Percentiles rank a stretch among this genome's conserved stretches.
Conservation (phyloP, 2,797 vertebrate species). For the Discoglossus pictus region DNA sequence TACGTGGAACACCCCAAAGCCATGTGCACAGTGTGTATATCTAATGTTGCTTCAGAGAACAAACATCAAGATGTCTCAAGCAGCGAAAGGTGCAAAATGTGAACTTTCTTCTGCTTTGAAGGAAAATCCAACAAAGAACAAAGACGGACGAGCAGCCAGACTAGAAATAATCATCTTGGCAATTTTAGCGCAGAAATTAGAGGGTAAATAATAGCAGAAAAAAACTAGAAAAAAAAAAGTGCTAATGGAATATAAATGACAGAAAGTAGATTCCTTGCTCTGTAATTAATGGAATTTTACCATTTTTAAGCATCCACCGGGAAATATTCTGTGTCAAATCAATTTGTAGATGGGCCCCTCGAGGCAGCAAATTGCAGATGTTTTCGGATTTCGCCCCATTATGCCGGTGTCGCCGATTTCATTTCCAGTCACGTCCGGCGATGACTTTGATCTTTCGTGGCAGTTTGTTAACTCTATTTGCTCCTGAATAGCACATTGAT, state of each 20-base stretch:
- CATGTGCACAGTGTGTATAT: too few species aligned
- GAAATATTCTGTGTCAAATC: conserved; percentile 74
- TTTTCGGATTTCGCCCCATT: conserved; percentile 61
- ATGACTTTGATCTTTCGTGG: conserved; percentile 75
- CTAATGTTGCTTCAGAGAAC: too few species aligned
- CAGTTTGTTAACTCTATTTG: conserved; percentile 78
- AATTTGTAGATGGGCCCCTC: conserved; percentile 70
- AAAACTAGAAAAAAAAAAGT: conserved; percentile 43
- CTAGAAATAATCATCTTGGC: conserved; percentile 12
- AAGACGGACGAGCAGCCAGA: too few species aligned
- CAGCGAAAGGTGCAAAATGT: too few species aligned
- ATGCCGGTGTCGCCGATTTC: conserved; percentile 59
- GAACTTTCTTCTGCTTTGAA: too few species aligned
- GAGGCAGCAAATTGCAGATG: conserved; percentile 65
- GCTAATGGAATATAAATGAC: conserved; percentile 67
- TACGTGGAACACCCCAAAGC: too few species aligned
- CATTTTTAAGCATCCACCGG: conserved; percentile 71
- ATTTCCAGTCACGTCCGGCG: conserved; percentile 65
- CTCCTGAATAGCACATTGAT: conserved; percentile 64
- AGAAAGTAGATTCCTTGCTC: conserved; percentile 64
- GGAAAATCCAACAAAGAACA: too few species aligned
- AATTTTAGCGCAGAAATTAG: conserved; percentile 38
- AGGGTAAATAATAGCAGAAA: conserved; percentile 43
- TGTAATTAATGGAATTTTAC: conserved; percentile 79
- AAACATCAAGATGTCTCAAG: too few species aligned